Conservation (phyloP, 2,113 vertebrate genomes). For the Mobula birostris region DNA sequence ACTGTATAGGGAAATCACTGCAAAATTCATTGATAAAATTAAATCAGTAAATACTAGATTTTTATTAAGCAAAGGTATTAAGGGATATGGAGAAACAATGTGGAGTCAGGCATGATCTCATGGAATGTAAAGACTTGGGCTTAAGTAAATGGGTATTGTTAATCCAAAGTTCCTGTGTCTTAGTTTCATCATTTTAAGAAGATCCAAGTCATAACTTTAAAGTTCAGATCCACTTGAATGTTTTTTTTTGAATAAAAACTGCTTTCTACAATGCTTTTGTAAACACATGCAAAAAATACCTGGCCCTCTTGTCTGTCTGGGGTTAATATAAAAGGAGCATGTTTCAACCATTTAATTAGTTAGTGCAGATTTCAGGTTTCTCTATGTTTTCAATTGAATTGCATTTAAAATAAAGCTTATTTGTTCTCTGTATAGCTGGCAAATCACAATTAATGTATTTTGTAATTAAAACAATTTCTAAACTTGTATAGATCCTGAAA, state of each 20-base stretch:
- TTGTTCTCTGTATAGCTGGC: neutral
- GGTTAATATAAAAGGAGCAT: neutral
- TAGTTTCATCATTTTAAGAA: conserved; percentile 16
- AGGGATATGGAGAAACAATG: too few species aligned
- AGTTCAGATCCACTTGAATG: neutral
- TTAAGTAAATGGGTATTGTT: too few species aligned
- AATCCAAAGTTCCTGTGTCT: neutral
- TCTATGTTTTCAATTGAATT: neutral
- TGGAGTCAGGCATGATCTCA: too few species aligned
- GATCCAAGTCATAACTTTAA: neutral
- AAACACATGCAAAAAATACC: neutral
- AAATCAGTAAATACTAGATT: too few species aligned
- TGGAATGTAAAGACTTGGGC: too few species aligned
- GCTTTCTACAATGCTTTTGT: neutral
- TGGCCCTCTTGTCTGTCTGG: neutral
- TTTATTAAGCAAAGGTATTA: too few species aligned
- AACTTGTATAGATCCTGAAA: neutral
- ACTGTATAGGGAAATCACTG: neutral
- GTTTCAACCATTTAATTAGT: neutral
- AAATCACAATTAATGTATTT: neutral
- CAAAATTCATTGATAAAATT: too few species aligned
- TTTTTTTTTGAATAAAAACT: neutral
- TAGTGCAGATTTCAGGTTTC: neutral
- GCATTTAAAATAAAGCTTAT: conserved; percentile 18
- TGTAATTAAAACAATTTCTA: neutral